phyloP scores from a whole-genome alignment of 1,140 invertebrate species.

The Halesus radiatus region DNA sequence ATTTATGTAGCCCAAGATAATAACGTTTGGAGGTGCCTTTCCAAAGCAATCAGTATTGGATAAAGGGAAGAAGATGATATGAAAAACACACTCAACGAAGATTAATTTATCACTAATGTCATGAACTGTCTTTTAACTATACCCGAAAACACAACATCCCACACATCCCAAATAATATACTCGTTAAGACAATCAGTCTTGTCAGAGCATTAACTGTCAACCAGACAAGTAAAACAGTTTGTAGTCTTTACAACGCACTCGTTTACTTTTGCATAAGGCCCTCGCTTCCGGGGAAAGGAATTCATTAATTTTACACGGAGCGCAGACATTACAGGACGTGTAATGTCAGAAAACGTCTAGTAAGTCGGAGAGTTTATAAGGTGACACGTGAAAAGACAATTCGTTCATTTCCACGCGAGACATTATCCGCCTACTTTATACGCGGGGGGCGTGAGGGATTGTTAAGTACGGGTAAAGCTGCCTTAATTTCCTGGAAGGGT shows the following conservation, averaged over 20 bases:
- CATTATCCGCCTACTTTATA: constrained; percentile 30
- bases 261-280: constrained; percentile 56
- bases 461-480: constrained; percentile 14
- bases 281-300: constrained; percentile 36
- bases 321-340: constrained; percentile 53
- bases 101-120: too few relatives aligned
- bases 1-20: too few relatives aligned
- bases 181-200: constrained; percentile 16
- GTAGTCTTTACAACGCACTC: constrained; percentile 52
- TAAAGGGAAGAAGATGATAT: too few relatives aligned
- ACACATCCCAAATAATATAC: too few relatives aligned
- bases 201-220: constrained; percentile 16
- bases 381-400: constrained; percentile 56
- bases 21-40: too few relatives aligned
- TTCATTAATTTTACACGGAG: constrained; percentile 58
- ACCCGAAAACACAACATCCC: too few relatives aligned
- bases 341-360: constrained; percentile 57
- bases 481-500: constrained; percentile 20
- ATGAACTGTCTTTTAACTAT: too few relatives aligned
- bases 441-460: constrained; percentile 11
- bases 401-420: constrained; percentile 45
- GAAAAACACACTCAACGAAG: too few relatives aligned
- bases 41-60: too few relatives aligned
- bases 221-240: constrained; percentile 22
- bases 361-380: constrained; percentile 55